Conservation (phyloP, 2,888 invertebrate genomes). For the Yponomeuta sedellus region DNA sequence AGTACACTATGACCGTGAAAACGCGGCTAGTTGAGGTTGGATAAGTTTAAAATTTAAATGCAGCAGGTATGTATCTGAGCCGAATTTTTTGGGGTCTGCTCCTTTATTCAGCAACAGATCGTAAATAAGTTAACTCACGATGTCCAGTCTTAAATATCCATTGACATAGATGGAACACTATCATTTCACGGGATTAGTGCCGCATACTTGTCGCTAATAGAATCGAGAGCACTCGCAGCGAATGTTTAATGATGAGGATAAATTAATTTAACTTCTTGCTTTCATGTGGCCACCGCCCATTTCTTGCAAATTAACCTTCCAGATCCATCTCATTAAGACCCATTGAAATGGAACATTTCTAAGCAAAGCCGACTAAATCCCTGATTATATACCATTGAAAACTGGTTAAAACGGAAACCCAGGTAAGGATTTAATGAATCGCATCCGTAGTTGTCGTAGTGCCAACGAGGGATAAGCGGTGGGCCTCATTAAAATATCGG, state of each 20-base stretch:
- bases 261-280: conserved; percentile 6
- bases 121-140: conserved; percentile 32
- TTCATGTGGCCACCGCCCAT: not conserved
- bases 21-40: no score
- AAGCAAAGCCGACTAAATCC: conserved; percentile 25
- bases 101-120: conserved; percentile 26
- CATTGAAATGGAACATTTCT: conserved; percentile 14
- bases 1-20: no score
- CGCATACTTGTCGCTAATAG: conserved; percentile 16
- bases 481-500: conserved; percentile 24
- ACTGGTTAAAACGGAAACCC: conserved; percentile 69
- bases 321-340: conserved; percentile 11
- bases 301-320: not conserved
- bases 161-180: conserved; percentile 21
- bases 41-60: no score
- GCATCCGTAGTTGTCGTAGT: conserved; percentile 55
- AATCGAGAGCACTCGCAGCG: not conserved
- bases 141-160: conserved; percentile 8
- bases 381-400: conserved; percentile 35
- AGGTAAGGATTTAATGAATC: conserved; percentile 60
- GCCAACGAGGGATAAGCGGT: conserved; percentile 30
- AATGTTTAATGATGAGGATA: not conserved
- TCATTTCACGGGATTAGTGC: conserved; percentile 23
- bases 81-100: conserved; percentile 31
- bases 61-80: conserved; percentile 15